phyloP scores from a whole-genome alignment of 2,113 vertebrate genomes.

The Triplophysa siluroides region DNA sequence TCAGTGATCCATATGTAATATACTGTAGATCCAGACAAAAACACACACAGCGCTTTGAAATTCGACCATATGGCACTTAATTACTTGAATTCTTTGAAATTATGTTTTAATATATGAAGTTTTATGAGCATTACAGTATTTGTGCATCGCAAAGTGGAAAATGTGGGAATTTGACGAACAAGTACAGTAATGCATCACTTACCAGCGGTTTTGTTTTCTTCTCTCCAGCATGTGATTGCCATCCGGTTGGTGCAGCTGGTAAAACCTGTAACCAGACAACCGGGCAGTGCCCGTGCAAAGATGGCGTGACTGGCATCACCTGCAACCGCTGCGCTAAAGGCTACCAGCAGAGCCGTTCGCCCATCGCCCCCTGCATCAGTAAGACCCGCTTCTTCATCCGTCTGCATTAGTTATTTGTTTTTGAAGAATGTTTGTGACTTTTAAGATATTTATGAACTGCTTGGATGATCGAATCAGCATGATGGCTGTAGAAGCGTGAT shows the following conservation, averaged over 20 bases:
- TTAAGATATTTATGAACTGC: too few relatives aligned
- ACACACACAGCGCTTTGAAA: too few relatives aligned
- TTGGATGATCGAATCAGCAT: too few relatives aligned
- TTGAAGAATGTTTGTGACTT: background rate
- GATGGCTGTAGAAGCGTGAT: too few relatives aligned
- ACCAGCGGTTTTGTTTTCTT: background rate
- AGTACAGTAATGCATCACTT: background rate
- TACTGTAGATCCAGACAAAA: background rate
- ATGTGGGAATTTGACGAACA: background rate
- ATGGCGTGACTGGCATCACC: slow-evolving; percentile 96
- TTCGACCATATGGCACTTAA: too few relatives aligned
- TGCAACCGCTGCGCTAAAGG: slow-evolving; percentile 98
- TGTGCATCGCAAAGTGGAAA: background rate
- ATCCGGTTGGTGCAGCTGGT: slow-evolving; percentile 95
- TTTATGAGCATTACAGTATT: background rate
- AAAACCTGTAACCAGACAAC: slow-evolving; percentile 99
- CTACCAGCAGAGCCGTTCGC: slow-evolving; percentile 98
- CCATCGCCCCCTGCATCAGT: slow-evolving; percentile 99
- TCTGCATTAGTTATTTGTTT: background rate
- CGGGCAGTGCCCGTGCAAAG: slow-evolving; percentile 98
- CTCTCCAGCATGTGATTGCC: slow-evolving; percentile 91
- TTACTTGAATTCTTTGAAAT: too few relatives aligned
- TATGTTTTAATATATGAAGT: too few relatives aligned
- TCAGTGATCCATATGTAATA: background rate
- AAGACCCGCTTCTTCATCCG: slow-evolving; percentile 62